Evolutionary conservation across 2,113 vertebrate species (phyloP), one percentile per base, ranked within the genome.

Genomic region (Rutilus rutilus): DNA sequence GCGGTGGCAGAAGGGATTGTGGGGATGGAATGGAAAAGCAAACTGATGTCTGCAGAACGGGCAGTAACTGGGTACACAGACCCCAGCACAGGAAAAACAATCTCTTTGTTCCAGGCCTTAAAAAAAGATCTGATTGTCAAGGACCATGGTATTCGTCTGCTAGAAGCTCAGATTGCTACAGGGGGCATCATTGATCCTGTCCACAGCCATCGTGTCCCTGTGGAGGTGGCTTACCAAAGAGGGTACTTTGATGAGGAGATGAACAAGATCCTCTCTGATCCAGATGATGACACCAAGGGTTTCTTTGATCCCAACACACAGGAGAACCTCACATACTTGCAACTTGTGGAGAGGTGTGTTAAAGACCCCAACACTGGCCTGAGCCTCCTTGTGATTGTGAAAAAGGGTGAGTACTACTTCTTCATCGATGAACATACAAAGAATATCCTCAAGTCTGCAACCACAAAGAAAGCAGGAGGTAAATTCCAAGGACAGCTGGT

Each of bases 241-340:
- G 95, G 95, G 27, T 95, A 95, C 89, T 95, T 96, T 0, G 93
- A 96, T 91, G 92, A 94, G 87, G 92, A 90, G 83, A 91, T 96
- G 91, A 95, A 94, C 83, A 52, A 91, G 7, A 91, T 96, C 73
- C 93, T 96, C 0, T 89, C 89, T 0, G 94, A 95, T 27, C 92
- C 94, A 75, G 64, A 45, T 0, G 94, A 95, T 0, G 94, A 95
- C 85, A 95, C 95, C 65, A 95, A 94, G n/a, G 95, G 94, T n/a
- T 95, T 95, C 87, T 95, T 95, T 0, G 94, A 95, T 92, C 87
- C 87, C 27, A 88, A 88, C 65, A 88, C 85, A 54, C 52, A 86
- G 21, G 87, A 88, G 27, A 88, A 88, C 27, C 85, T 88, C 42
- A 88, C 87, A 54, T 88, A 88, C 57, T 11, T 84, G 47, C 85